Base-by-base conservation (phyloP, 2,113 vertebrate species). In the Syngnathus scovelli region DNA sequence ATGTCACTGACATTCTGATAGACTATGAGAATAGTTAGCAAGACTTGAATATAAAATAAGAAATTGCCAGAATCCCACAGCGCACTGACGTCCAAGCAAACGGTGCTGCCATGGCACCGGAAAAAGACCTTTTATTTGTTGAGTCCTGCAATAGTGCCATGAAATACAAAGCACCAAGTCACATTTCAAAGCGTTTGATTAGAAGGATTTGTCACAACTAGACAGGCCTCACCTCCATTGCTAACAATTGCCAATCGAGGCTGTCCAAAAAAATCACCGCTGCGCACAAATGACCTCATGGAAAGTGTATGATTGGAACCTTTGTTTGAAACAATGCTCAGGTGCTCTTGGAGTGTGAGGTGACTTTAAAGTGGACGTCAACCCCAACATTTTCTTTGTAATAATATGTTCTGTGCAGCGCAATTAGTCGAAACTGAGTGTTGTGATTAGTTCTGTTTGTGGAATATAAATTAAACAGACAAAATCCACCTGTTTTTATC, bases 191-290 rank as follows among this genome's bases (percentile, higher is more conserved):
- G 37, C 16, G 21, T 61, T 18, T 64, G 66, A 78, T 80, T 76
- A 69, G 67, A 69, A 71, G 85, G 70, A 56, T 69, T 59, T 58
- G 52, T 78, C 61, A 68, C 66, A 10, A 51, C 77, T 60, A 49
- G 58, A 72, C 61, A 4, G 61, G 41, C 37, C 70, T 78, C 73
- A 58, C 63, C 48, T 78, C 36, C 86, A 89, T 87, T 86, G 85
- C 84, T 79, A 83, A 85, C 75, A 65, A 77, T 67, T 71, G 74
- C 68, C 82, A 82, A 78, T 83, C 76, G 78, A 67, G 33, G 52
- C 27, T 18, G 54, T 69, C 43, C 71, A 87, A 84, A 86, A 33
- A 33, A 83, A 86, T 79, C 87, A 86, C 2, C 67, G 79, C 62
- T 54, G 0, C 64, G 66, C 5, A 38, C 65, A 73, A 67, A 59